phyloP scores from a whole-genome alignment of 2,888 invertebrate genomes.

The Orthosia gracilis region DNA sequence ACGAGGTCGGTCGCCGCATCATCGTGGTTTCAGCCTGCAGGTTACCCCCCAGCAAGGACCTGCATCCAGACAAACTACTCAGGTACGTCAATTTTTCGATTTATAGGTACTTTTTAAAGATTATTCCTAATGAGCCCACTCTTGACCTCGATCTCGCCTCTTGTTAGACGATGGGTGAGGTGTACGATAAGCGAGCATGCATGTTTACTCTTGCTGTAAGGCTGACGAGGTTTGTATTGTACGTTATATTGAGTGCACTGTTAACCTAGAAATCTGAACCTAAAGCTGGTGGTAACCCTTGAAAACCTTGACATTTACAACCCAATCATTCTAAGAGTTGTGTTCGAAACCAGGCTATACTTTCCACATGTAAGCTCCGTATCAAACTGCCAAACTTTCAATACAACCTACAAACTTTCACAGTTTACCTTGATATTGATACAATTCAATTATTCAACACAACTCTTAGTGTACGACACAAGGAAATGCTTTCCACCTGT shows the following conservation, averaged over 20 bases:
- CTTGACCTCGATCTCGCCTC: too few relatives aligned
- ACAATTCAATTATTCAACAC: background rate
- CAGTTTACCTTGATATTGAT: background rate
- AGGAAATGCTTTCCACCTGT: background rate
- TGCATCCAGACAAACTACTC: conserved; percentile 91
- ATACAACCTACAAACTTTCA: too few relatives aligned
- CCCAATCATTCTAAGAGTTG: background rate
- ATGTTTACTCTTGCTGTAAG: too few relatives aligned
- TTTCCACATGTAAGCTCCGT: too few relatives aligned
- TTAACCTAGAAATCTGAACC: background rate
- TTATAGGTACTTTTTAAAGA: background rate
- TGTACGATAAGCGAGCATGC: too few relatives aligned
- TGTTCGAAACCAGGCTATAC: background rate
- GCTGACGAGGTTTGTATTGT: too few relatives aligned
- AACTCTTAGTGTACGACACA: too few relatives aligned
- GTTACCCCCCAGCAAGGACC: conserved; percentile 94
- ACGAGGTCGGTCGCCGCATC: conserved; percentile 96
- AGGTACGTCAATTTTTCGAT: conserved; percentile 71
- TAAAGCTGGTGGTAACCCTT: background rate
- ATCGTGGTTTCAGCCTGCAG: conserved; percentile 98
- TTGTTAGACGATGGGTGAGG: too few relatives aligned
- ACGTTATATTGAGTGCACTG: too few relatives aligned
- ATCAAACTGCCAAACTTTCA: background rate
- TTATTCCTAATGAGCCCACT: too few relatives aligned
- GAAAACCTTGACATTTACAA: background rate